Conservation (phyloP, 1,140 invertebrate species). For the Eriocheir sinensis region DNA sequence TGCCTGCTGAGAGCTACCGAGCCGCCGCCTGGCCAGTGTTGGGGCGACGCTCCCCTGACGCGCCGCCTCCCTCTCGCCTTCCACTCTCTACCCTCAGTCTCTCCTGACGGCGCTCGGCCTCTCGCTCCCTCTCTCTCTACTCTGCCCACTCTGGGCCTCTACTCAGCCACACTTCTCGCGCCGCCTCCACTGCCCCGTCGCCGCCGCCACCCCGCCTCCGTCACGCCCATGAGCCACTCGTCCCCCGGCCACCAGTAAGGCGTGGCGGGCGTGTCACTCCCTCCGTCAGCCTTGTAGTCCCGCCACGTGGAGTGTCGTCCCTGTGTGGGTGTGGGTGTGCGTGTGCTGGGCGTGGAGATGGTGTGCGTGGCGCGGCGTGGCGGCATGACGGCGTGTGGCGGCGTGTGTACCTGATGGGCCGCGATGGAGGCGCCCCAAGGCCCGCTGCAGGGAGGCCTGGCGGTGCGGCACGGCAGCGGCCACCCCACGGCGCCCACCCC, state of each 20-base stretch:
- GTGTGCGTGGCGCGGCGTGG: not conserved
- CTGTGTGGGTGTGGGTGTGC: not conserved
- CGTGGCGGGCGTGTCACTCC: not conserved
- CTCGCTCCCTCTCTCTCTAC: conserved; percentile 28
- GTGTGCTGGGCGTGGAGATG: not conserved
- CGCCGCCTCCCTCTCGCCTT: conserved; percentile 59
- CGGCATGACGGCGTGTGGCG: not conserved
- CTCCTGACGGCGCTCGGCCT: conserved; percentile 42
- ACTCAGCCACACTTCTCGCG: too few species aligned
- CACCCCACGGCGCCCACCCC: not conserved
- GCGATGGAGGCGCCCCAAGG: not conserved
- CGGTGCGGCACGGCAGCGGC: not conserved
- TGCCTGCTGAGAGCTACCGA: not conserved
- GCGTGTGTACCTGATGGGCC: not conserved
- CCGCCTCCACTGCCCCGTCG: not conserved
- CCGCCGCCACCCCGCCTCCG: not conserved
- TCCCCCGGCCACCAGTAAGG: not conserved
- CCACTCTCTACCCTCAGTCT: not conserved
- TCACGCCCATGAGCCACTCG: conserved; percentile 1
- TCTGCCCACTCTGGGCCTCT: not conserved
- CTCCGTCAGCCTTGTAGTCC: not conserved
- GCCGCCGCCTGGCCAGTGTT: conserved; percentile 47
- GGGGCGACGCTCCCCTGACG: conserved; percentile 74
- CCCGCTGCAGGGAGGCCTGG: not conserved
- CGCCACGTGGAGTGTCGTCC: not conserved